Conservation (phyloP, 2,888 invertebrate genomes). For the Caenorhabditis sp. region DNA sequence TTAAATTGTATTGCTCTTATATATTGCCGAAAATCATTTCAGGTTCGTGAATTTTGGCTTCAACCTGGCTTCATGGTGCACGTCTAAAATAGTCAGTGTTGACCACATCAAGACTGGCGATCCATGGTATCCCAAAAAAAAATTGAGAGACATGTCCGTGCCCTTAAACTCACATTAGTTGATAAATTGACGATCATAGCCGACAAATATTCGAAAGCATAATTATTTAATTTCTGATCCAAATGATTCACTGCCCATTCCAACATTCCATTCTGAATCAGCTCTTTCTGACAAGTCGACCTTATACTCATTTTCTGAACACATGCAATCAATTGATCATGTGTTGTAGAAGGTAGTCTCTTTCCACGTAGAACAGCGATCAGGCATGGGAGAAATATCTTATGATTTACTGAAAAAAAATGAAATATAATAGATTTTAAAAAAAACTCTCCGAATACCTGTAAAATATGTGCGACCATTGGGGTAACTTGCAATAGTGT, state of each 20-base stretch:
- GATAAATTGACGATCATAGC: slow-evolving; percentile 47
- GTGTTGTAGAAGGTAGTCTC: slow-evolving; percentile 45
- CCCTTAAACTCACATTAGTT: slow-evolving; percentile 36
- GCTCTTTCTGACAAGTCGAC: slow-evolving; percentile 35
- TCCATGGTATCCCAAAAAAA: too few species aligned
- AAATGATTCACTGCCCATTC: slow-evolving; percentile 51
- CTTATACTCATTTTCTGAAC: slow-evolving; percentile 47
- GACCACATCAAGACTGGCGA: too few species aligned
- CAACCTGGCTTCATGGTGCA: too few species aligned
- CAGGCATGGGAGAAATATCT: slow-evolving; percentile 39
- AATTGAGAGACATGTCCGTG: too few species aligned
- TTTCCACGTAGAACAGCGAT: slow-evolving; percentile 46
- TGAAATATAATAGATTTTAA: slow-evolving; percentile 68
- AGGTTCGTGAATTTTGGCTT: too few species aligned
- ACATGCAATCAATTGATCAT: slow-evolving; percentile 48
- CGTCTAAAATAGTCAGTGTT: too few species aligned
- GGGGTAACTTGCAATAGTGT: slow-evolving; percentile 48
- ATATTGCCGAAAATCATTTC: too few species aligned
- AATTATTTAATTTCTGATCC: slow-evolving; percentile 44
- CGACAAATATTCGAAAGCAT: slow-evolving; percentile 50
- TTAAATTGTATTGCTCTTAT: too few species aligned
- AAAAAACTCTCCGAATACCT: slow-evolving; percentile 66
- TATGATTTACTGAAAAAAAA: slow-evolving; percentile 36
- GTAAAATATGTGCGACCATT: slow-evolving; percentile 43
- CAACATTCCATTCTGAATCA: slow-evolving; percentile 45